Percentiles rank a stretch among this genome's conserved stretches.
Evolutionary conservation across 1,140 invertebrate genomes (phyloP).

Genomic region (Limonius californicus): DNA sequence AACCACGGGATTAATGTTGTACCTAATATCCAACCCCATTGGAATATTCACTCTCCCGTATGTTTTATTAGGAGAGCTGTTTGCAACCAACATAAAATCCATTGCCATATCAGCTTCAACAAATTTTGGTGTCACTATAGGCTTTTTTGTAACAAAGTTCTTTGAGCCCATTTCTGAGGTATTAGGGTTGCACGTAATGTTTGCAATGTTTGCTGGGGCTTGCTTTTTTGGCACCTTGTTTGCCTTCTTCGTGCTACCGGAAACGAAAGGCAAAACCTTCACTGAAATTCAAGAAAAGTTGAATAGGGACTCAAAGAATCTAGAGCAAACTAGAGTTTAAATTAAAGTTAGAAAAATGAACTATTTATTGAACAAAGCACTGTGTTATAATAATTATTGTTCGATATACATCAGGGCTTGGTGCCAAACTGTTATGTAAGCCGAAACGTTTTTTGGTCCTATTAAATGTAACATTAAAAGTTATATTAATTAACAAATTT

Average conservation of each 20-base stretch:
- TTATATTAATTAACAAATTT: too few species aligned
- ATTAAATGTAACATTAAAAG: too few species aligned
- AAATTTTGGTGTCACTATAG: background rate
- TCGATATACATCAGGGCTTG: too few species aligned
- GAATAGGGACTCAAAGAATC: too few species aligned
- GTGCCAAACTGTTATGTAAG: too few species aligned
- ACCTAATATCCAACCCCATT: background rate
- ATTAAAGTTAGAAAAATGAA: too few species aligned
- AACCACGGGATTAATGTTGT: background rate
- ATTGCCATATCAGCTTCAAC: background rate
- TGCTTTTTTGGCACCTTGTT: background rate
- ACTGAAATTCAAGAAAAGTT: background rate
- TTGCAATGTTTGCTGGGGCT: background rate
- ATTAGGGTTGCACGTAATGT: background rate
- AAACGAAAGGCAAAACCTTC: background rate
- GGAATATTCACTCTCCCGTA: background rate
- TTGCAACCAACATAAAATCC: background rate
- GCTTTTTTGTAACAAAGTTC: background rate
- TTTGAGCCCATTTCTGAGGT: background rate
- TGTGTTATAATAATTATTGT: too few species aligned
- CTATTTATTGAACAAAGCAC: too few species aligned
- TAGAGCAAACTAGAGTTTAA: too few species aligned
- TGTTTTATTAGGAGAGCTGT: background rate
- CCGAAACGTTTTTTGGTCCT: too few species aligned
- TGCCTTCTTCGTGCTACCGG: background rate